Base-by-base conservation (phyloP, 2,888 invertebrate species). In the Synanthedon formicaeformis region DNA sequence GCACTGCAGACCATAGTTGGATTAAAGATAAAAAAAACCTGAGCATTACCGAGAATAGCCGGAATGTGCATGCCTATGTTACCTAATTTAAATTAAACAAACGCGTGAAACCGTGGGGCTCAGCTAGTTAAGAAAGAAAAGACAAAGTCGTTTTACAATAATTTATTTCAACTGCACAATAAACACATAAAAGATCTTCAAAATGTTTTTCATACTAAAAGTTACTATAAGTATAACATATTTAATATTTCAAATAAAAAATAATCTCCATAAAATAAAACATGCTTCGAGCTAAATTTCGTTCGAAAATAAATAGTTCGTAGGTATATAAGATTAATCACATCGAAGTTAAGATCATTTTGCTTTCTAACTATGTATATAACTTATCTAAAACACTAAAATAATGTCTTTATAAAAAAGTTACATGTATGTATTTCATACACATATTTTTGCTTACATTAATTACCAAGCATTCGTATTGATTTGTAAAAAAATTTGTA, bases 111-210 rank as follows among this genome's bases (percentile, higher is more conserved):
- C 23, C 23, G 5, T 23, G 10, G 34, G 10, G 34, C 34, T 10
- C 45, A 8, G 45, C 1, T 6, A n/a, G 45, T 45, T 13, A 45
- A 45, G 13, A 23, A 41, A 54, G 54, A 51, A 50, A 48, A 50
- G 50, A 56, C 1, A 10, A 14, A 53, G 52, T 59, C 49, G 40
- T 54, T 63, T 64, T 45, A 62, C 61, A 64, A 52, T 61, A 59
- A 60, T 66, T 68, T 71, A 70, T 56, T 54, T 59, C 51, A 54
- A 56, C 64, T 66, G 59, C 62, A 66, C 58, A 65, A 63, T 64
- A 62, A 64, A 67, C 58, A 67, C 58, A 57, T 56, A 52, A 56
- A 57, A 59, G 52, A 60, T 62, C 55, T 60, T 62, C 55, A 59
- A 59, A 56, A 55, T 50, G 34, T 48, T 54, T 54, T 51, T 6